phyloP scores from a whole-genome alignment of 2,888 invertebrate genomes.

The Myathropa florea region DNA sequence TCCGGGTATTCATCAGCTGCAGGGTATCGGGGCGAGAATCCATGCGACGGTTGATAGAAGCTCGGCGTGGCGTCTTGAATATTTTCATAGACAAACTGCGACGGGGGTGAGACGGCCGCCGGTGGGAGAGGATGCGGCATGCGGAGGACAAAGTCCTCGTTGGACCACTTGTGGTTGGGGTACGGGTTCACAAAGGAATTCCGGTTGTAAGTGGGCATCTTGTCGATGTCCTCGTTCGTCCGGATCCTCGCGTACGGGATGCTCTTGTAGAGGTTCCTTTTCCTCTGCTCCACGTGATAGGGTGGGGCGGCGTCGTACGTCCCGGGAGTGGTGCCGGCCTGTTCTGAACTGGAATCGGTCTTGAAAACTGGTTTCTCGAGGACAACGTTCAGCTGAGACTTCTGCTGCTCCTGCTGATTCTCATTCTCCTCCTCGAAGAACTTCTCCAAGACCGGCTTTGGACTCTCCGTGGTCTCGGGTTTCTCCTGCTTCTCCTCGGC shows the following conservation, averaged over 20 bases:
- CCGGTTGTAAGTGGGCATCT: constrained; percentile 13
- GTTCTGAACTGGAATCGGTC: constrained; percentile 7
- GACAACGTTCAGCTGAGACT: constrained; percentile 3
- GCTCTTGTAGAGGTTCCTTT: constrained; percentile 75
- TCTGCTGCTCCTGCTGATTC: constrained; percentile 13
- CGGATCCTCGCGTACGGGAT: constrained; percentile 36
- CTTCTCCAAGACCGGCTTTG: constrained; percentile 83
- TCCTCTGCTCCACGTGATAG: constrained; percentile 84
- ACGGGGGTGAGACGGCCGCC: neutral
- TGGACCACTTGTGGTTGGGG: constrained; percentile 49
- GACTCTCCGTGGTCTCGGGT: neutral
- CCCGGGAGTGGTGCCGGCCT: neutral
- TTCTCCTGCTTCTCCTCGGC: constrained; percentile 15
- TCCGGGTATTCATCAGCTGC: constrained; percentile 77
- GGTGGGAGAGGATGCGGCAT: neutral
- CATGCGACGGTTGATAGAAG: constrained; percentile 24
- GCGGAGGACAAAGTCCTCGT: constrained; percentile 22
- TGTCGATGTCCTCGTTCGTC: constrained; percentile 42
- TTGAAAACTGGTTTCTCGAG: constrained; percentile 24
- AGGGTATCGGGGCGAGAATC: constrained; percentile 24
- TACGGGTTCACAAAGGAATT: constrained; percentile 50
- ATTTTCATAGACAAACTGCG: constrained; percentile 44
- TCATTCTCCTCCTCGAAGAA: constrained; percentile 9
- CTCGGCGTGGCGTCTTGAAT: constrained; percentile 26
- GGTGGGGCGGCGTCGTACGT: constrained; percentile 82